Evolutionary conservation across 2,797 vertebrate species (phyloP).

Genomic region (Euthynnus affinis): DNA sequence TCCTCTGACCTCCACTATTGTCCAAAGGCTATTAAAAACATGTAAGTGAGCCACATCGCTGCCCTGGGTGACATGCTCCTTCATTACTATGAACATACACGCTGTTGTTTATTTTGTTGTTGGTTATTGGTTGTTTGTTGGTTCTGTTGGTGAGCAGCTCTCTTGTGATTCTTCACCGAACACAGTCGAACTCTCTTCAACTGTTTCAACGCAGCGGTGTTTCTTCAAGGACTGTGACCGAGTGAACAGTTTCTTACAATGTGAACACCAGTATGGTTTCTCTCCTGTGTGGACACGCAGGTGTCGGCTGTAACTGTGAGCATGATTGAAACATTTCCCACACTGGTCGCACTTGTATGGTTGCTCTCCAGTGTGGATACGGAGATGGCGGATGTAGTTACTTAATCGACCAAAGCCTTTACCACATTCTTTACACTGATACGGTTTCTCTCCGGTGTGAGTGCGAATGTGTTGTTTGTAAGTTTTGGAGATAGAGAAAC

Average conservation of each 20-base stretch:
- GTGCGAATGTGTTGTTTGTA: constrained; percentile 52
- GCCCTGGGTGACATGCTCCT: too few species aligned
- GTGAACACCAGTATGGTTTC: constrained; percentile 62
- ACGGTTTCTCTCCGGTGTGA: constrained; percentile 56
- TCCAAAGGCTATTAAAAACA: not conserved
- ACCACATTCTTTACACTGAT: constrained; percentile 53
- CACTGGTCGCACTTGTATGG: constrained; percentile 55
- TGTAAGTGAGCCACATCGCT: too few species aligned
- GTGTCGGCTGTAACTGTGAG: constrained; percentile 52
- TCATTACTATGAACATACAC: not conserved
- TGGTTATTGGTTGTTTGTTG: too few species aligned
- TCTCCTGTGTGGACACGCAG: constrained; percentile 59
- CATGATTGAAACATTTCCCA: constrained; percentile 56
- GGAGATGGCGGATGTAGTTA: constrained; percentile 59
- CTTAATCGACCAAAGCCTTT: constrained; percentile 53
- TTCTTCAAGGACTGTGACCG: constrained; percentile 55
- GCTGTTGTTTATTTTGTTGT: not conserved
- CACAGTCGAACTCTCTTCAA: constrained; percentile 7
- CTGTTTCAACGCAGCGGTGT: constrained; percentile 43
- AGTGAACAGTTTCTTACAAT: constrained; percentile 51
- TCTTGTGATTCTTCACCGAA: constrained; percentile 1
- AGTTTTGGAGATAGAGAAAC: constrained; percentile 38
- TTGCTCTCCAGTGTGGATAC: constrained; percentile 58
- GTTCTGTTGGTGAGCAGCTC: constrained; percentile 5
- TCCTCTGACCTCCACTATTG: not conserved